A percentile compares a stretch with the other conserved stretches of the same genome.
These are phyloP conservation scores for Lycophotia porphyrea DNA, from an alignment of 2,888 invertebrate species.

Conservation along the genomic window DNA sequence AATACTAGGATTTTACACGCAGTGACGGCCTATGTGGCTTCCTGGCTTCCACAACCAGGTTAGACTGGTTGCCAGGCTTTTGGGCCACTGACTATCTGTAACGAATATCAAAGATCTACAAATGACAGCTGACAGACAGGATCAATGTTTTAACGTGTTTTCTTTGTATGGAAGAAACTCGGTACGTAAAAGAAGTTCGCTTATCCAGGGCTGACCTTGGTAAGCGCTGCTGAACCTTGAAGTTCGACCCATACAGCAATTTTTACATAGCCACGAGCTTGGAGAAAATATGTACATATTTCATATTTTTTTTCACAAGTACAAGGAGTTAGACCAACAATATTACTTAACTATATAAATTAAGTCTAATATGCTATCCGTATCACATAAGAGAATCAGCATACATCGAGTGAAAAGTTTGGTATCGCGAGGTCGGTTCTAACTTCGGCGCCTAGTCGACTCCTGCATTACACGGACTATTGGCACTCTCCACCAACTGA, in stretches of 20 bases:
- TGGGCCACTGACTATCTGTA: background rate
- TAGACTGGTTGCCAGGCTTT: background rate
- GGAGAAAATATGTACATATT: background rate
- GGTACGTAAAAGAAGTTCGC: background rate
- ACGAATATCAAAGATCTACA: background rate
- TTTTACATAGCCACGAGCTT: background rate
- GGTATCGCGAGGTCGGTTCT: slow-evolving; percentile 63
- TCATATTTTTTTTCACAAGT: background rate
- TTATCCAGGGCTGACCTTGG: background rate
- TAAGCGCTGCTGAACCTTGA: background rate
- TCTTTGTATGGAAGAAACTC: background rate
- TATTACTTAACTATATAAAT: background rate
- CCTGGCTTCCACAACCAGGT: background rate
- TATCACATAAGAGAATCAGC: slow-evolving; percentile 62
- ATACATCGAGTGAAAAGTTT: slow-evolving; percentile 73
- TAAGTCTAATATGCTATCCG: slow-evolving; percentile 41
- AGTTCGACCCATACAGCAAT: background rate
- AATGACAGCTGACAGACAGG: background rate
- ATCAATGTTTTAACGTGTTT: background rate
- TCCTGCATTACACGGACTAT: slow-evolving; percentile 73
- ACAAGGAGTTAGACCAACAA: background rate
- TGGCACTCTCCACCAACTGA: slow-evolving; percentile 58
- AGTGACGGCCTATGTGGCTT: too few relatives aligned
- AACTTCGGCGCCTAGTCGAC: slow-evolving; percentile 75
- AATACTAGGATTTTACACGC: too few relatives aligned